Evolutionary conservation across 2,113 vertebrate species (phyloP), one percentile per base, ranked within the genome.

Genomic region (Apodemus sylvaticus): DNA sequence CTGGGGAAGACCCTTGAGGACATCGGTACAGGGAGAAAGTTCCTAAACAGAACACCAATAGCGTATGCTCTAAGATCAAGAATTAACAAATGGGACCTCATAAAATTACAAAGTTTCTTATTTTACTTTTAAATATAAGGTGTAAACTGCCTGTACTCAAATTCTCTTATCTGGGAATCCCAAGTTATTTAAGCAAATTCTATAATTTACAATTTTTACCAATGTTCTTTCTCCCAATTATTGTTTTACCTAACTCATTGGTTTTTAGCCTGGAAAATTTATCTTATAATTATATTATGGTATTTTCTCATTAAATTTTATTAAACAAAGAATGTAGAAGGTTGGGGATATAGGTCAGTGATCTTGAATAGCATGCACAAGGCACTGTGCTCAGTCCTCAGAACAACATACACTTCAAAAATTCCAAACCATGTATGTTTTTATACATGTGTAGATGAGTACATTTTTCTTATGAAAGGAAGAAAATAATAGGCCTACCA

Each of bases 101-200:
- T n/a, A n/a, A n/a, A n/a, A n/a, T n/a, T n/a, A n/a, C n/a, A n/a
- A n/a, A n/a, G 51, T 51, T 10, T 86, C 68, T 90, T 85, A 29
- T 48, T 90, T 93, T 94, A 83, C 79, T 93, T 85, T 93, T 60
- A 29, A 26, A 24, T 39, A 83, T 45, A 91, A 68, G 39, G 55
- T 88, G 1, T 91, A 53, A 53, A 17, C 3, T 90, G 87, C 39
- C 12, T 7, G 39, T 88, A n/a, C 89, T 95, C 36, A 36, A 94
- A 53, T 92, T 29, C 29, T 96, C 62, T 51, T 93, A 60, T 22
- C 58, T 90, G 66, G 29, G 82, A 86, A 17, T 88, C 68, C 26
- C 62, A 68, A 93, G 62, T 93, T 91, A n/a, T 89, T 76, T 60
- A 91, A 93, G 62, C 66, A 78, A 94, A 91, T 74, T 87, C 34